Percentiles rank a stretch among this genome's conserved stretches.
Evolutionary conservation across 2,797 vertebrate species (phyloP).

Genomic region (Acanthurus leucopareius): DNA sequence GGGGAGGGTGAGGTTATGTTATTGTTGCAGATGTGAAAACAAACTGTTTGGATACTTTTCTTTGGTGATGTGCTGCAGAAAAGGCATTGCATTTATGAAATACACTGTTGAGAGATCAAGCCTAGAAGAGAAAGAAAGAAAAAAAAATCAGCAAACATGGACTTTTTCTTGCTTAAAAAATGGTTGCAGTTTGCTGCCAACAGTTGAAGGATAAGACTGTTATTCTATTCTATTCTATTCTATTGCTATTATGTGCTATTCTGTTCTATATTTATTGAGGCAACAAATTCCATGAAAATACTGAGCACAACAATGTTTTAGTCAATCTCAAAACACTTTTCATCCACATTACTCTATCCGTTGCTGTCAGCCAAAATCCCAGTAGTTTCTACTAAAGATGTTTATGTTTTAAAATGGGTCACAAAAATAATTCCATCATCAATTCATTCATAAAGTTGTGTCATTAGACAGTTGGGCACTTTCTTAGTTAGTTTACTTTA

Average conservation of each 20-base stretch:
- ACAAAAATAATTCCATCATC: too few relatives aligned
- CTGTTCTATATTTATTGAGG: too few relatives aligned
- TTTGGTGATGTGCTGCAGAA: too few relatives aligned
- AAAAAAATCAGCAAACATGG: background rate
- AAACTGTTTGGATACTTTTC: background rate
- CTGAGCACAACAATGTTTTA: background rate
- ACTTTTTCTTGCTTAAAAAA: background rate
- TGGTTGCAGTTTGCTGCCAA: background rate
- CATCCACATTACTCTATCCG: too few relatives aligned
- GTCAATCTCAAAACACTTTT: background rate
- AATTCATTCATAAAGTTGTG: too few relatives aligned
- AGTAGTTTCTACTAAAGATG: background rate
- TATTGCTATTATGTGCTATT: too few relatives aligned
- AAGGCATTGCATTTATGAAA: background rate
- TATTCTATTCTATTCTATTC: background rate
- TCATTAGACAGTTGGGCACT: too few relatives aligned
- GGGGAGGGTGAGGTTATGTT: background rate
- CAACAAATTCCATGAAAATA: background rate
- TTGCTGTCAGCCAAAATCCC: too few relatives aligned
- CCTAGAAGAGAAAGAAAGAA: too few relatives aligned
- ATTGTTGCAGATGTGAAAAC: background rate
- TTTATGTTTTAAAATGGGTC: too few relatives aligned
- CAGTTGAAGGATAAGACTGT: background rate
- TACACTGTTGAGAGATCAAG: background rate
- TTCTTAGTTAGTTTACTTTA: too few relatives aligned